Base-by-base conservation (phyloP, 2,797 vertebrate species). In the Orestias chungarensis region DNA sequence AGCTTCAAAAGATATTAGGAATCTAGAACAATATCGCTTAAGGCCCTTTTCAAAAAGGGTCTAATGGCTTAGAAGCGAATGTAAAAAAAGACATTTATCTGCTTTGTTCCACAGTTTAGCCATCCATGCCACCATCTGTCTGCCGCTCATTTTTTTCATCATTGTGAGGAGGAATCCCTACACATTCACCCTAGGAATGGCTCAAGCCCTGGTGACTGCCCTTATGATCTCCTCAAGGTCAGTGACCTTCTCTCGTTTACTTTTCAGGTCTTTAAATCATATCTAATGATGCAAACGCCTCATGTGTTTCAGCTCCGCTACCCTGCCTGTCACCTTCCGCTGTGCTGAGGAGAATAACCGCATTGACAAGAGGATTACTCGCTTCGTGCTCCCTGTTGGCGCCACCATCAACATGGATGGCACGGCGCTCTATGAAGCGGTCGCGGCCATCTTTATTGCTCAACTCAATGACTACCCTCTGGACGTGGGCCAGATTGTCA, bases 151-250 rank as follows among this genome's bases (percentile, higher is more conserved):
- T 83, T 99, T 95, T 87, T 95, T 99, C 59, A 64, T 95, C 83
- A 87, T 99, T 10, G 97, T 99, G 81, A 93, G 96, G 80, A 99
- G 97, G 91, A 99, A 99, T 85, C 98, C 98, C 0, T 98, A 95
- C 76, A 94, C 82, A 0, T 99, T 98, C 82, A 95, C 95, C 17
- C 87, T 97, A 88, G 97, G 98, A 27, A 99, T 99, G 98, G 95
- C 97, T 31, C 97, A 99, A 83, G 98, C 98, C 0, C 93, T 99
- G 75, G 92, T 99, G 79, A 99, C 98, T 0, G 97, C 98, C 0
- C 96, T 99, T 64, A 97, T 99, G 97, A 99, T 99, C 86, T 98
- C 98, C 75, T 99, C 97, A 90, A 99, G 98, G 98, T 99, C 91
- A 93, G 88, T 29, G 18, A 11, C 4, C 3, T 10, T 18, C 40